Percentiles rank a stretch among this genome's conserved stretches.
These are phyloP conservation scores for Thunnus thynnus DNA, from an alignment of 2,113 vertebrate species.

Conservation along the genomic window DNA sequence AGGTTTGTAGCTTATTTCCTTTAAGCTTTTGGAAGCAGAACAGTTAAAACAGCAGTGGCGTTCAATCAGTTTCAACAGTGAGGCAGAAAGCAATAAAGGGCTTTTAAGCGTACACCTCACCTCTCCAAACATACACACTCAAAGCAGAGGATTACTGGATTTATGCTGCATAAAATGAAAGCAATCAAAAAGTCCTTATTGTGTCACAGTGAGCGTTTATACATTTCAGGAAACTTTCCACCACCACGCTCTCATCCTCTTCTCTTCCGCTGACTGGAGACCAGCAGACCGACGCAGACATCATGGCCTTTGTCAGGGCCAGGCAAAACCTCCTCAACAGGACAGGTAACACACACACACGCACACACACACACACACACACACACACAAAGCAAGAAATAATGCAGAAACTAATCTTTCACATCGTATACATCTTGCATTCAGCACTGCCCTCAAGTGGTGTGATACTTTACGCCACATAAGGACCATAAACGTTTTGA, in stretches of 20 bases:
- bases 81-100: neutral
- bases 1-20: neutral
- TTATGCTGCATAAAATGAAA: neutral
- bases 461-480: neutral
- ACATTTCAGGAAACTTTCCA: constrained; percentile 80
- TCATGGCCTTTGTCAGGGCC: constrained; percentile 93
- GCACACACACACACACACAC: neutral
- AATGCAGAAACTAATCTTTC: too few relatives aligned
- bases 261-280: constrained; percentile 92
- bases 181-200: neutral
- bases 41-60: neutral
- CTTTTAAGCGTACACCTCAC: neutral
- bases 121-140: neutral
- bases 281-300: constrained; percentile 89
- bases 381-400: neutral
- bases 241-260: constrained; percentile 71
- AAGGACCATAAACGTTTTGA: neutral
- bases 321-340: constrained; percentile 89
- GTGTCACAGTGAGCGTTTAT: constrained; percentile 8
- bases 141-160: neutral
- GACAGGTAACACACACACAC: constrained; percentile 81
- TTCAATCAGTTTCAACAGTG: neutral
- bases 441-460: constrained; percentile 59
- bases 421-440: neutral
- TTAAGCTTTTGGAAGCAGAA: constrained; percentile 9